A percentile compares a stretch with the other conserved stretches of the same genome.
phyloP scores from a whole-genome alignment of 2,797 vertebrate genomes.

The Lepilemur septentrionalis region DNA sequence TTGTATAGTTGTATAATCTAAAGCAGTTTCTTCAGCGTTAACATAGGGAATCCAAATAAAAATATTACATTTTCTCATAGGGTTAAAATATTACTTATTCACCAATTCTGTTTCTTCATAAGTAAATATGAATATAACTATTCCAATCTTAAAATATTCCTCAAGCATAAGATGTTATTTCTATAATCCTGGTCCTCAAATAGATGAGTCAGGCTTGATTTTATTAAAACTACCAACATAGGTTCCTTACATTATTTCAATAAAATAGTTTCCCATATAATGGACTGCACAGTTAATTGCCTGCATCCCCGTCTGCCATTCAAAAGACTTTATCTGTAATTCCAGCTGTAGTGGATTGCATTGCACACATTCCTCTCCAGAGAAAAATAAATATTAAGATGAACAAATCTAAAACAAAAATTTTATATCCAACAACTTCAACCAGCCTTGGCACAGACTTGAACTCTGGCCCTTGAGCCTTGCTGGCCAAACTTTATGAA shows the following conservation, averaged over 20 bases:
- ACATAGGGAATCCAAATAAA: conserved; percentile 47
- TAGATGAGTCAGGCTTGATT: conserved; percentile 30
- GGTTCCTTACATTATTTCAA: conserved; percentile 18
- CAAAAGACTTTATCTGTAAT: conserved; percentile 41
- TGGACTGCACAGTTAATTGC: background rate
- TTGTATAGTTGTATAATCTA: conserved; percentile 2
- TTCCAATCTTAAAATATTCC: conserved; percentile 52
- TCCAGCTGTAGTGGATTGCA: background rate
- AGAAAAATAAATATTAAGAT: conserved; percentile 44
- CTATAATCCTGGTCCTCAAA: conserved; percentile 33
- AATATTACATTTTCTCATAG: conserved; percentile 31
- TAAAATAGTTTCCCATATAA: conserved; percentile 26
- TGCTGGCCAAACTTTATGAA: background rate
- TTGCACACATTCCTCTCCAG: background rate
- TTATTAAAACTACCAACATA: conserved; percentile 58
- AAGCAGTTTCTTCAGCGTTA: conserved; percentile 32
- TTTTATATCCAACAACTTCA: background rate
- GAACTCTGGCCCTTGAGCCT: background rate
- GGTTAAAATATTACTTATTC: conserved; percentile 42
- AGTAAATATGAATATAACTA: conserved; percentile 32
- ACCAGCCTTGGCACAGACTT: background rate
- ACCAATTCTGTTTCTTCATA: conserved; percentile 36
- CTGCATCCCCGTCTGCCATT: conserved; percentile 20
- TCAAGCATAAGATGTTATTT: conserved; percentile 50
- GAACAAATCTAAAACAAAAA: conserved; percentile 31